A percentile compares a stretch with the other conserved stretches of the same genome.
Conservation (phyloP, 2,797 vertebrate genomes). For the Hippoglossus hippoglossus region DNA sequence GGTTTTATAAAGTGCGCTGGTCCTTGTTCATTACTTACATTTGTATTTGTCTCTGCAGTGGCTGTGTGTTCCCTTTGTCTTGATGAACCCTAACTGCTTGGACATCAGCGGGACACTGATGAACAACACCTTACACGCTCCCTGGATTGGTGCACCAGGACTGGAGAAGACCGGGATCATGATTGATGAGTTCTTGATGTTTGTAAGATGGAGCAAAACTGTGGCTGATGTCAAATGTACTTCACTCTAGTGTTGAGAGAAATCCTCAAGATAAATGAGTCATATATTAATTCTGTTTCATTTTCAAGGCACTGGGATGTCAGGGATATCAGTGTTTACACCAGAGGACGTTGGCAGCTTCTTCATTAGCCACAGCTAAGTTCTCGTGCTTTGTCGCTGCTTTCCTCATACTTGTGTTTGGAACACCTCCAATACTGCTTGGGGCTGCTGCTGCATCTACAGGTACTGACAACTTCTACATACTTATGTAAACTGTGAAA, state of each 20-base stretch:
- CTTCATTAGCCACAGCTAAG: conserved; percentile 38
- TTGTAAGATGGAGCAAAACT: conserved; percentile 54
- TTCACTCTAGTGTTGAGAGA: neutral
- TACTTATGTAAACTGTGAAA: neutral
- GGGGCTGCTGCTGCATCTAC: conserved; percentile 58
- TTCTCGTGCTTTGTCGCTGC: conserved; percentile 31
- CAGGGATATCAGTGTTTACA: conserved; percentile 38
- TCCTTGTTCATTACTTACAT: too few species aligned
- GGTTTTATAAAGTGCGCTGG: too few species aligned
- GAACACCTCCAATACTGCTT: conserved; percentile 43
- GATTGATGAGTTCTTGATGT: neutral
- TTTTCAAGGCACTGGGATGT: conserved; percentile 21
- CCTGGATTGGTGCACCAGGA: too few species aligned
- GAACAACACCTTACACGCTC: too few species aligned
- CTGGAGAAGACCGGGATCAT: too few species aligned
- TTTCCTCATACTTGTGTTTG: conserved; percentile 10
- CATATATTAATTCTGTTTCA: neutral
- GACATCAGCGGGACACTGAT: too few species aligned
- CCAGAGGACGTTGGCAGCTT: conserved; percentile 42
- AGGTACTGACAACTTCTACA: conserved; percentile 29
- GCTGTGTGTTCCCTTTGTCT: too few species aligned
- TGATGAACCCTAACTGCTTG: too few species aligned
- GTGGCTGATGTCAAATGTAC: neutral
- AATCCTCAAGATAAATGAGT: too few species aligned
- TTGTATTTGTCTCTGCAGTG: too few species aligned